These are phyloP conservation scores for Tinamus major DNA, from an alignment of 2,797 vertebrate genomes.

Conservation along the genomic window DNA sequence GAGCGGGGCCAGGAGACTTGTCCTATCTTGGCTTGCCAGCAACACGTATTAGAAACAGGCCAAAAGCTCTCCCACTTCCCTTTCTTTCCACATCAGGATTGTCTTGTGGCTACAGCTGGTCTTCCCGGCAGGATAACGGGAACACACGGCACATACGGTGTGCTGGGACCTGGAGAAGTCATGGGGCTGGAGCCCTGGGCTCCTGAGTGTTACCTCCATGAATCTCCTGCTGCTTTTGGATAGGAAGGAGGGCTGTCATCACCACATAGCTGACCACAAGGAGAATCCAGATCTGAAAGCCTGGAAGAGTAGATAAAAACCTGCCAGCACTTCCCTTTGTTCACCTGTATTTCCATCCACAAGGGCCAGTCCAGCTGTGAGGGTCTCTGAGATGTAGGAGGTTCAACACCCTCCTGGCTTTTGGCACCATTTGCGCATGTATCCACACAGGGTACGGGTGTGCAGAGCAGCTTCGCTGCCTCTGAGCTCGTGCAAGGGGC, in stretches of 20 bases:
- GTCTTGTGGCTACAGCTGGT: background rate
- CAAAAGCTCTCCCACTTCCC: background rate
- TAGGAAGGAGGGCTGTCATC: background rate
- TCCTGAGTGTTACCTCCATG: background rate
- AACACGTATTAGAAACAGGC: background rate
- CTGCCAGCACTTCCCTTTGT: no score
- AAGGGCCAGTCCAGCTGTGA: background rate
- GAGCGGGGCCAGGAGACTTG: background rate
- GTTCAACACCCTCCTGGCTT: background rate
- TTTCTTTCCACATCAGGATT: background rate
- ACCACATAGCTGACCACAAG: background rate
- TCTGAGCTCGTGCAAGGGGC: no score
- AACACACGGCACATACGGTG: fast-evolving
- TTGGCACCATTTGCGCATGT: no score
- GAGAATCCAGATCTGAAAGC: background rate
- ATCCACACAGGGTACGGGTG: background rate
- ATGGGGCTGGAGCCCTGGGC: fast-evolving
- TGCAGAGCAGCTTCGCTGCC: no score
- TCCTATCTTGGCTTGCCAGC: background rate
- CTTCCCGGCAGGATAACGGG: background rate
- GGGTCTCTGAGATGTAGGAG: no score
- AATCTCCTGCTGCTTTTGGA: fast-evolving
- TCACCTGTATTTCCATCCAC: no score
- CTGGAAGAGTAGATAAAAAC: no score
- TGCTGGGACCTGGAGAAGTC: background rate